Base-by-base conservation (phyloP, 2,888 invertebrate species). In the Ornithoptera priamus region DNA sequence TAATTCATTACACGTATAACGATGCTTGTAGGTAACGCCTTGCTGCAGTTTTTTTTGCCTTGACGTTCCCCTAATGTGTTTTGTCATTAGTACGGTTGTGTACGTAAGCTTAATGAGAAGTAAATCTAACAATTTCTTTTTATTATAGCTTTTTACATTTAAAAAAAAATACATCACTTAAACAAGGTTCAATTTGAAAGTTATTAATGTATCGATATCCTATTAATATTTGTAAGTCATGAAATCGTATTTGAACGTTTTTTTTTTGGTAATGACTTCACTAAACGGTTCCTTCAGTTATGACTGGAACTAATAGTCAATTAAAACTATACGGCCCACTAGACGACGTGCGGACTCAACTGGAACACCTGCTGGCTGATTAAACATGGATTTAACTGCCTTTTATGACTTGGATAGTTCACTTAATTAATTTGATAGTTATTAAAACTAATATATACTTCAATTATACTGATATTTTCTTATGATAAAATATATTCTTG, bases 1-100 rank as follows among this genome's bases (percentile, higher is more conserved):
- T 70, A 70, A 70, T 70, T 70, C 66, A 67, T 70, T 67, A 53
- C 17, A 67, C 70, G 70, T 63, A 67, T 50, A 66, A 59, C 58
- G 62, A 58, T 65, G 65, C 69, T 69, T 59, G 62, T 63, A 67
- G 59, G 66, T 36, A 50, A 67, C 66, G 59, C 62, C 59, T 70
- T 67, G 24, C 50, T 70, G 66, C 70, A 70, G 66, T 70, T 70
- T 68, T 68, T 68, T 68, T 56, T 70, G 59, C 67, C 66, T 67
- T 61, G 53, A 69, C 69, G 57, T 59, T 63, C 63, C 61, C 67
- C 58, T 70, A 70, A 70, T 70, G 62, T 70, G 59, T 70, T 67
- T 67, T 60, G 53, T 63, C 70, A 70, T 70, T 70, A 70, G 70
- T 62, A 70, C 70, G 59, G 59, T 67, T 63, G 62, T 66, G 62